Evolutionary conservation across 53 echinoderm and acorn worm genomes (phyloP).

Genomic region (Antedon mediterranea): DNA sequence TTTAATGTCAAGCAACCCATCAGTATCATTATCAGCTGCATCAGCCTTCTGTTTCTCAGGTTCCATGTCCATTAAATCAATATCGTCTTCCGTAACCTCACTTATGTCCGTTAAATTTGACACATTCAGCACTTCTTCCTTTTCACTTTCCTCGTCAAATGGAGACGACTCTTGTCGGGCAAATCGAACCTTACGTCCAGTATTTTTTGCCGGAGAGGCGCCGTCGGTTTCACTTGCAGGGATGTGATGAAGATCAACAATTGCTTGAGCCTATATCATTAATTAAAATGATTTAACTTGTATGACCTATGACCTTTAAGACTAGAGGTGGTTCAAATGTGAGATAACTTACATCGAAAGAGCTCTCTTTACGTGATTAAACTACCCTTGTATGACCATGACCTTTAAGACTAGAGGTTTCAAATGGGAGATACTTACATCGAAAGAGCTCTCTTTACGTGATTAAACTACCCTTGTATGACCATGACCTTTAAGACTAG

Average conservation of each 20-base stretch:
- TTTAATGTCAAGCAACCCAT: constrained; percentile 10
- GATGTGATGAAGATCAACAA: constrained; percentile 56
- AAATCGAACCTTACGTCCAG: constrained; percentile 30
- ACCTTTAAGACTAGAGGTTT: too few species aligned
- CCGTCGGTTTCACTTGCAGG: background rate
- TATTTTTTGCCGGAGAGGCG: background rate
- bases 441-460: too few species aligned
- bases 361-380: constrained; percentile 79
- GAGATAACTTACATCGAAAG: constrained; percentile 40
- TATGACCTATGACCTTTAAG: too few species aligned
- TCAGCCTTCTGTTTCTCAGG: background rate
- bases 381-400: too few species aligned
- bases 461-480: too few species aligned
- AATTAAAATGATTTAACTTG: too few species aligned
- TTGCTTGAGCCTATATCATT: constrained; percentile 47
- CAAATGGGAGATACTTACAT: too few species aligned
- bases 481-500: too few species aligned
- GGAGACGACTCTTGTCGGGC: constrained; percentile 34
- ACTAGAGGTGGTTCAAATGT: too few species aligned
- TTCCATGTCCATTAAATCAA: constrained; percentile 29
- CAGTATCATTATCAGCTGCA: background rate
- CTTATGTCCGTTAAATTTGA: constrained; percentile 15
- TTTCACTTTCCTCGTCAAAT: constrained; percentile 39
- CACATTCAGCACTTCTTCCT: constrained; percentile 18
- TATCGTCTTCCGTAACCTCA: constrained; percentile 13